A percentile compares a stretch with the other conserved stretches of the same genome.
phyloP scores from a whole-genome alignment of 2,113 vertebrate genomes.

The Talpa occidentalis region DNA sequence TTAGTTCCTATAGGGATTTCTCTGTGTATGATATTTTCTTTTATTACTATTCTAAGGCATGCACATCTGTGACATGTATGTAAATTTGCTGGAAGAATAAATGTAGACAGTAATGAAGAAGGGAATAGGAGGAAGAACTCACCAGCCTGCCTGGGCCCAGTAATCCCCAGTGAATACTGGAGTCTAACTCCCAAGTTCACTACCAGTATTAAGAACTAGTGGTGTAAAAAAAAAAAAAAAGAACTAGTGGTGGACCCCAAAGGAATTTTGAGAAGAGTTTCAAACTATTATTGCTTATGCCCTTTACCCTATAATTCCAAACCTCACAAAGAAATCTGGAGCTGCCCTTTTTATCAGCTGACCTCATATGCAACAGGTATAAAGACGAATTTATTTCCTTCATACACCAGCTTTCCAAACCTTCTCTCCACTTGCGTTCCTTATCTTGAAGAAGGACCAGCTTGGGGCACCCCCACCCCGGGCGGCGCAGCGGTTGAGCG shows the following conservation, averaged over 20 bases:
- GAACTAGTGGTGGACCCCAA: background rate
- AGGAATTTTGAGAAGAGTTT: conserved; percentile 20
- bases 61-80: background rate
- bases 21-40: background rate
- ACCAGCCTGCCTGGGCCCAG: background rate
- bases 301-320: conserved; percentile 27
- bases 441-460: background rate
- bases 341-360: conserved; percentile 25
- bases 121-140: background rate
- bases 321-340: background rate
- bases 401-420: background rate
- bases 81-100: background rate
- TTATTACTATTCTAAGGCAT: background rate
- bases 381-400: conserved; percentile 35
- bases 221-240: no score
- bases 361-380: background rate
- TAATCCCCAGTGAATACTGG: background rate
- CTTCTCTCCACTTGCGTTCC: background rate
- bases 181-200: background rate
- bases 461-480: no score
- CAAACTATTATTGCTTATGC: conserved; percentile 42
- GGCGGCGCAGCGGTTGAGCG: no score
- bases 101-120: background rate
- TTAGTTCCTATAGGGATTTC: background rate
- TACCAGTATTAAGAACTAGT: conserved; percentile 8